Conservation (phyloP, 2,113 vertebrate species). For the Ammodytes dubius region DNA sequence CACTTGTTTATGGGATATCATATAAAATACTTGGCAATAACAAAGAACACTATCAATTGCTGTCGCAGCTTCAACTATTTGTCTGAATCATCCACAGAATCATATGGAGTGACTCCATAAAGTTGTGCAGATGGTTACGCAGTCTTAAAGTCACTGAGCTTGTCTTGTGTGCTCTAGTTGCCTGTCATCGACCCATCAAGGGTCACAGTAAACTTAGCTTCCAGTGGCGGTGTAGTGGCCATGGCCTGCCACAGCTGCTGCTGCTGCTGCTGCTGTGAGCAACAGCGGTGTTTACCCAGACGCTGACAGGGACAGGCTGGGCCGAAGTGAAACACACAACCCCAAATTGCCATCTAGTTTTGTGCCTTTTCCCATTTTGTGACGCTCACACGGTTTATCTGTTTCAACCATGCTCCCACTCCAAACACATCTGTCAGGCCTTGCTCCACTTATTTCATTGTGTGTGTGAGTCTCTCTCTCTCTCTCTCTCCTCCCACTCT, state of each 20-base stretch:
- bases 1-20: constrained; percentile 43
- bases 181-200: constrained; percentile 62
- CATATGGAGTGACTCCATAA: not conserved
- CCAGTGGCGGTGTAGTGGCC: constrained; percentile 38
- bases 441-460: constrained; percentile 42
- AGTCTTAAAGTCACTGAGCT: constrained; percentile 54
- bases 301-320: constrained; percentile 58
- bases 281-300: constrained; percentile 60
- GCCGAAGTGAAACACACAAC: constrained; percentile 63
- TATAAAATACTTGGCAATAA: constrained; percentile 43
- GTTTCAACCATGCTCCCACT: constrained; percentile 29
- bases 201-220: constrained; percentile 66
- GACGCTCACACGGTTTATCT: constrained; percentile 52
- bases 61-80: constrained; percentile 23
- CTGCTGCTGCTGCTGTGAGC: constrained; percentile 29
- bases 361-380: constrained; percentile 43
- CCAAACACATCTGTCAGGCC: constrained; percentile 64
- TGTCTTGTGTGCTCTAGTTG: constrained; percentile 45
- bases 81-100: constrained; percentile 2
- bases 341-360: constrained; percentile 54
- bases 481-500: not conserved
- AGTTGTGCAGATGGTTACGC: constrained; percentile 38
- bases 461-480: constrained; percentile 40
- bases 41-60: constrained; percentile 25
- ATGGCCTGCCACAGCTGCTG: constrained; percentile 57